Percentiles rank a stretch among this genome's conserved stretches.
phyloP scores from a whole-genome alignment of 2,113 vertebrate genomes.

The human (Homo sapiens) region DNA sequence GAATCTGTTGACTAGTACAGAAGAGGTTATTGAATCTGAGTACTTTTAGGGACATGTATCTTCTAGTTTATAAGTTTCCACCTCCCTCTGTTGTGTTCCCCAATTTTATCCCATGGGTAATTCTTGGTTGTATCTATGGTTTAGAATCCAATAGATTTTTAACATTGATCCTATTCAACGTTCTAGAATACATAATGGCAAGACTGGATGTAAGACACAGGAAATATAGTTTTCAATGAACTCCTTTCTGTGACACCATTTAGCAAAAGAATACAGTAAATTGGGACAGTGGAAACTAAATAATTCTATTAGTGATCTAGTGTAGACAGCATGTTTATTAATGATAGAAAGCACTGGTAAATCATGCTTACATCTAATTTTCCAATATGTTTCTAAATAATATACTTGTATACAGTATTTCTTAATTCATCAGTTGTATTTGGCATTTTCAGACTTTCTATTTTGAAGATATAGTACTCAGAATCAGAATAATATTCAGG shows the following conservation, averaged over 20 bases:
- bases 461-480: neutral
- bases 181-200: neutral
- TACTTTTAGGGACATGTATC: neutral
- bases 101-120: neutral
- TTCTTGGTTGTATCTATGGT: neutral
- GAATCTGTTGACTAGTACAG: neutral
- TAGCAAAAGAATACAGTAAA: neutral
- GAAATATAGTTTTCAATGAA: neutral
- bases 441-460: neutral
- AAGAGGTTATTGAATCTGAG: constrained; percentile 18
- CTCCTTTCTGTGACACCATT: neutral
- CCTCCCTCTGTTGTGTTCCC: neutral
- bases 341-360: neutral
- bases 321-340: neutral
- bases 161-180: neutral
- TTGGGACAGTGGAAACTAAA: neutral
- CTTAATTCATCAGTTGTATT: neutral
- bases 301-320: neutral
- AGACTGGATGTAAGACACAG: neutral
- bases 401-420: neutral
- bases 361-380: neutral
- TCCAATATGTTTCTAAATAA: constrained; percentile 14
- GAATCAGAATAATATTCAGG: neutral
- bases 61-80: neutral
- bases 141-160: neutral